phyloP scores from a whole-genome alignment of 2,113 vertebrate genomes.

The Vombatus ursinus region DNA sequence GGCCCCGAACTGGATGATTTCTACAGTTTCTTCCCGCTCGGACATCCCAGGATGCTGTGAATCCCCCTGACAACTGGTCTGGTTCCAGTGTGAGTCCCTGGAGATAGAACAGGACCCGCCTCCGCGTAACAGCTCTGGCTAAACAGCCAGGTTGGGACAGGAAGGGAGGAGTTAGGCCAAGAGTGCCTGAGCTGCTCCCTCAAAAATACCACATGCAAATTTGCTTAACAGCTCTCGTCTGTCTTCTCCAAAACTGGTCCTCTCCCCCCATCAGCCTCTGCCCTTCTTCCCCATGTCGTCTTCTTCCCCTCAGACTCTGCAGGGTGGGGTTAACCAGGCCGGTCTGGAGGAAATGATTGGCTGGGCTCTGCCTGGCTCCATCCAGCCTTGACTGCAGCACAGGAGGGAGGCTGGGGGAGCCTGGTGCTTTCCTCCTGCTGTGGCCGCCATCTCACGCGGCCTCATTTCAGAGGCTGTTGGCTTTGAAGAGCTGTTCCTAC shows the following conservation, averaged over 20 bases:
- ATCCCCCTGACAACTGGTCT: not conserved
- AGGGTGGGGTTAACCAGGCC: not conserved
- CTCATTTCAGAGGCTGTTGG: slow-evolving; percentile 60
- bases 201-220: not conserved
- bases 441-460: slow-evolving; percentile 16
- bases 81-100: not conserved
- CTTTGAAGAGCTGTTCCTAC: slow-evolving; percentile 45
- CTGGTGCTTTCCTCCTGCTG: slow-evolving; percentile 54
- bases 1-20: not conserved
- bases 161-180: not conserved
- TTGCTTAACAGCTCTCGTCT: not conserved
- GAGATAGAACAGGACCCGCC: not conserved
- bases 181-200: not conserved
- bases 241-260: not conserved
- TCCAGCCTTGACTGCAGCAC: slow-evolving; percentile 28
- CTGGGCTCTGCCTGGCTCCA: slow-evolving; percentile 21
- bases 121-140: not conserved
- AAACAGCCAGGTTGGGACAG: not conserved
- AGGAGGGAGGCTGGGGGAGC: slow-evolving; percentile 53
- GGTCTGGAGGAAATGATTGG: not conserved
- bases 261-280: not conserved
- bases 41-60: not conserved
- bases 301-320: not conserved
- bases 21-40: not conserved
- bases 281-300: not conserved